A percentile compares a stretch with the other conserved stretches of the same genome.
phyloP scores from a whole-genome alignment of 64 coral and sea anemone genomes.

The Montipora efflorescens region DNA sequence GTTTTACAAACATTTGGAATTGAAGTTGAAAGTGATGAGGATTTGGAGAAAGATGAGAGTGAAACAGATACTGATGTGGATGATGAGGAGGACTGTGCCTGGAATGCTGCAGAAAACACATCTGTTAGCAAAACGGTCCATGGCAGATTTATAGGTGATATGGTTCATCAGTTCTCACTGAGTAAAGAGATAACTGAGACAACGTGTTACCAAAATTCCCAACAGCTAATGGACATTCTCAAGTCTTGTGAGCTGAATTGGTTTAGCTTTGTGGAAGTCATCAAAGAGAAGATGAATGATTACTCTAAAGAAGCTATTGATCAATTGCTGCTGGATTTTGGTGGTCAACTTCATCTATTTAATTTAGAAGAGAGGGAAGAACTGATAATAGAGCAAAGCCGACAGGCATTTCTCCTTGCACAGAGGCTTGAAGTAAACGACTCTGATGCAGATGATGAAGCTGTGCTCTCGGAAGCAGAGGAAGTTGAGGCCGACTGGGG shows the following conservation, averaged over 20 bases:
- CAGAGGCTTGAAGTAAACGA: constrained; percentile 26
- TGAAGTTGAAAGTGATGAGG: constrained; percentile 57
- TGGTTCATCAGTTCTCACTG: constrained; percentile 2
- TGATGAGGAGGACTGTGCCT: not conserved
- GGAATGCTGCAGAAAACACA: not conserved
- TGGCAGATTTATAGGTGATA: not conserved
- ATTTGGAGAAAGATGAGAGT: constrained; percentile 49
- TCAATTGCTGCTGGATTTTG: constrained; percentile 51
- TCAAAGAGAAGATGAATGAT: constrained; percentile 10
- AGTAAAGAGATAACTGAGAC: constrained; percentile 34
- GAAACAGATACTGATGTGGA: constrained; percentile 63
- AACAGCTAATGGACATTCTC: constrained; percentile 42
- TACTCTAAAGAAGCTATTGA: constrained; percentile 32
- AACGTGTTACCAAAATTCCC: constrained; percentile 30
- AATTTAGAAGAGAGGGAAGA: constrained; percentile 25
- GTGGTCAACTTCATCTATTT: constrained; percentile 29
- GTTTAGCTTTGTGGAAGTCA: too few relatives aligned
- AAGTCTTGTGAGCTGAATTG: constrained; percentile 43
- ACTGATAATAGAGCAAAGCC: constrained; percentile 27
- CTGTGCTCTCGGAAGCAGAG: too few relatives aligned
- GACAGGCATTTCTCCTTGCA: constrained; percentile 43
- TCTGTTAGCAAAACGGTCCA: not conserved
- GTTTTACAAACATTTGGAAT: constrained; percentile 54
- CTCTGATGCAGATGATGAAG: not conserved
- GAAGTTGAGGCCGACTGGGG: too few relatives aligned